These are phyloP conservation scores for Bombus superbus DNA, from an alignment of 1,140 invertebrate genomes.

Conservation along the genomic window DNA sequence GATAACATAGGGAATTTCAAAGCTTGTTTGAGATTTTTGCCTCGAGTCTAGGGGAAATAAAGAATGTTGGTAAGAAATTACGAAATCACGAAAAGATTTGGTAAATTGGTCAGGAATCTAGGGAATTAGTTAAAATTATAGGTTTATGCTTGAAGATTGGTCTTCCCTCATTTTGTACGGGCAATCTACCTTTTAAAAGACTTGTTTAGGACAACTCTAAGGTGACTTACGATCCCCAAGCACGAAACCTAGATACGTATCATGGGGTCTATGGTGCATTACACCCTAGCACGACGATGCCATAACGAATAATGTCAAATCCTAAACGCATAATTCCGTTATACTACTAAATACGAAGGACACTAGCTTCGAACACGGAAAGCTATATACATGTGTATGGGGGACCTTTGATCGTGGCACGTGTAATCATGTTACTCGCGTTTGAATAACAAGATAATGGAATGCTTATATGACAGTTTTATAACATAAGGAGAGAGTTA, in stretches of 20 bases:
- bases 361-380: slow-evolving; percentile 15
- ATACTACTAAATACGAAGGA: slow-evolving; percentile 7
- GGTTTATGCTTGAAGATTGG: background rate
- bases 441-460: slow-evolving; percentile 15
- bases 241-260: background rate
- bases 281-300: background rate
- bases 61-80: background rate
- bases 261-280: background rate
- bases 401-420: slow-evolving; percentile 21
- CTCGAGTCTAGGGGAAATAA: background rate
- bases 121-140: background rate
- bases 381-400: background rate
- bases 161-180: no score
- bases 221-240: background rate
- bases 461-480: background rate
- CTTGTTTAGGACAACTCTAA: background rate
- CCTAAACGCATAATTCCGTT: background rate
- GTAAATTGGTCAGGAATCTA: background rate
- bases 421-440: background rate
- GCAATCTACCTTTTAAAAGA: background rate
- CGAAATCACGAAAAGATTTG: background rate
- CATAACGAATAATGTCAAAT: background rate
- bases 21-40: background rate
- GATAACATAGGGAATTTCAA: no score
- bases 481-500: background rate